Percentiles rank a stretch among this genome's conserved stretches.
Evolutionary conservation across 2,113 vertebrate species (phyloP).

Genomic region (Cyphomyrus discorhynchus): DNA sequence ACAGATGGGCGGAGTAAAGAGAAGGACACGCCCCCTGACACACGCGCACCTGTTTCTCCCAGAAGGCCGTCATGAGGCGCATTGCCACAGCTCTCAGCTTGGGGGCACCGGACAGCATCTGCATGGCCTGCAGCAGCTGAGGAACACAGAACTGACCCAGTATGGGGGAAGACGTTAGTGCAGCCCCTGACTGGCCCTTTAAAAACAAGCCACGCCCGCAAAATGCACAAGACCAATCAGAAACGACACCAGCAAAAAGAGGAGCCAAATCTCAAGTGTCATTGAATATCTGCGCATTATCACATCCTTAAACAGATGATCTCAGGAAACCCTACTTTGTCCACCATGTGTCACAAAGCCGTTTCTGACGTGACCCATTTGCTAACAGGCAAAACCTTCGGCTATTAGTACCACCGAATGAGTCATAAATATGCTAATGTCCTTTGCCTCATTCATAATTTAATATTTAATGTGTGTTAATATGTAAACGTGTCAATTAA

Average conservation of each 20-base stretch:
- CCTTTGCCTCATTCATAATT: background rate
- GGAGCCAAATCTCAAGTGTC: background rate
- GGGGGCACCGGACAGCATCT: constrained; percentile 67
- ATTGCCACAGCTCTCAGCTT: constrained; percentile 71
- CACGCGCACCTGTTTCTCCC: constrained; percentile 81
- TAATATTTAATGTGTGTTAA: background rate
- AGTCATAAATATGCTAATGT: background rate
- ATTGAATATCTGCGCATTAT: background rate
- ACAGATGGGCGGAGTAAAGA: background rate
- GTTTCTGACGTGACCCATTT: background rate
- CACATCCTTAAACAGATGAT: background rate
- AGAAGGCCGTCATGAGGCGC: constrained; percentile 80
- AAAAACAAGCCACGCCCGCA: background rate
- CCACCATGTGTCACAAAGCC: background rate
- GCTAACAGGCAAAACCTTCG: background rate
- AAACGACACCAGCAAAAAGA: background rate
- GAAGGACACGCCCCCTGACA: background rate
- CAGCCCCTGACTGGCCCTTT: background rate
- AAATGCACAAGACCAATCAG: background rate
- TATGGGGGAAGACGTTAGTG: background rate
- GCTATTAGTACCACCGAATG: background rate
- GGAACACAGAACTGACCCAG: constrained; percentile 74
- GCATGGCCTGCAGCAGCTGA: constrained; percentile 75
- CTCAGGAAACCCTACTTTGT: background rate
- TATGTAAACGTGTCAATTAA: constrained; percentile 9